Conservation (phyloP, 1,140 invertebrate species). For the Hirudo medicinalis region DNA sequence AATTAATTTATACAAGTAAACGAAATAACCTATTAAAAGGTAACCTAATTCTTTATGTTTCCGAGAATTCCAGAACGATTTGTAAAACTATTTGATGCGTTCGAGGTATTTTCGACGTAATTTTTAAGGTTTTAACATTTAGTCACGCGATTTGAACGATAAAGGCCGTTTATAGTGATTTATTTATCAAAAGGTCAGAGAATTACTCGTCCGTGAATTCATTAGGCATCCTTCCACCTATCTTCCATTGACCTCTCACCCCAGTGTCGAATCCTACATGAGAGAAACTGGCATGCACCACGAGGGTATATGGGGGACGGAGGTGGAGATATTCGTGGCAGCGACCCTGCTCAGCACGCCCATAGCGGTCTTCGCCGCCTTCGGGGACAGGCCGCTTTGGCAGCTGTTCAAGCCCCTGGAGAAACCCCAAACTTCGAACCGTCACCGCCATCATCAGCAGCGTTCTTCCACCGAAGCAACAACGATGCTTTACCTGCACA, state of each 20-base stretch:
- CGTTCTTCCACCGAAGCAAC: neutral
- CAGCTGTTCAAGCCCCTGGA: conserved; percentile 11
- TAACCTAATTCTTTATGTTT: too few relatives aligned
- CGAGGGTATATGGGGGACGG: conserved; percentile 13
- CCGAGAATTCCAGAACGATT: too few relatives aligned
- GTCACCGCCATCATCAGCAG: neutral
- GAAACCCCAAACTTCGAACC: conserved; percentile 7
- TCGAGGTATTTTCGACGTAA: too few relatives aligned
- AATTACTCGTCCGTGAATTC: conserved; percentile 9
- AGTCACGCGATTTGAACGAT: too few relatives aligned
- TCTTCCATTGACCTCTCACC: conserved; percentile 6
- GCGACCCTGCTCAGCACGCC: conserved; percentile 15
- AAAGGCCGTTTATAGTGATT: too few relatives aligned
- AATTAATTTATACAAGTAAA: too few relatives aligned
- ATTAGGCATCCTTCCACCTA: neutral
- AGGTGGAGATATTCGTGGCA: conserved; percentile 18
- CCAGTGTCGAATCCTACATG: conserved; percentile 11
- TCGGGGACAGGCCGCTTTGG: conserved; percentile 18
- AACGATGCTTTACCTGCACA: conserved; percentile 17
- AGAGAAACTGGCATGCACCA: conserved; percentile 12
- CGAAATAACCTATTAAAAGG: too few relatives aligned
- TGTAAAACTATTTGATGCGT: too few relatives aligned
- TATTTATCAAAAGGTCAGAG: conserved; percentile 9
- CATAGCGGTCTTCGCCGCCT: conserved; percentile 23
- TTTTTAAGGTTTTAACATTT: too few relatives aligned